phyloP scores from a whole-genome alignment of 2,888 invertebrate species.

The Rhagium mordax region DNA sequence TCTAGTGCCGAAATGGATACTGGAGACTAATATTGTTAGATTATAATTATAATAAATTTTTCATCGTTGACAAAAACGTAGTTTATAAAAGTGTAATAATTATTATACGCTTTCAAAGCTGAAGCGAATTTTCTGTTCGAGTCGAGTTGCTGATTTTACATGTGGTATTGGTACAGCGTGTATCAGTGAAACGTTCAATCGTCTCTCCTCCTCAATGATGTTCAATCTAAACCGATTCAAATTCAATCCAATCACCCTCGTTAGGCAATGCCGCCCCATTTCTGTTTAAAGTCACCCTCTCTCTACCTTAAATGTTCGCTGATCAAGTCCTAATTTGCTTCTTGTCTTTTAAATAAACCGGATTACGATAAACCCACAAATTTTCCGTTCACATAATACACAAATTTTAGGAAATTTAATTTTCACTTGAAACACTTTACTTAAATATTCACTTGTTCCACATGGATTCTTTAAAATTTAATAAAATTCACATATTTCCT shows the following conservation, averaged over 20 bases:
- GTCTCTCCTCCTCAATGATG: slow-evolving; percentile 67
- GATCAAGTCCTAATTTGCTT: slow-evolving; percentile 69
- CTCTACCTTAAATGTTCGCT: slow-evolving; percentile 66
- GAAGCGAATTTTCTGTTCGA: background rate
- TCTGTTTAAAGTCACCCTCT: slow-evolving; percentile 66
- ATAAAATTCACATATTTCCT: slow-evolving; percentile 63
- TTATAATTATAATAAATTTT: no score
- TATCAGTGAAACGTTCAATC: slow-evolving; percentile 28
- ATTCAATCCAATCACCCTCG: slow-evolving; percentile 69
- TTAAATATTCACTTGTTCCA: slow-evolving; percentile 58
- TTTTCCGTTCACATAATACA: slow-evolving; percentile 32
- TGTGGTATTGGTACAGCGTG: slow-evolving; percentile 21
- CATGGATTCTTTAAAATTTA: slow-evolving; percentile 63
- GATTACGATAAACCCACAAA: slow-evolving; percentile 57
- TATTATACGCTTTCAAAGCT: background rate
- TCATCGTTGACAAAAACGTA: no score
- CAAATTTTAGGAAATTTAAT: slow-evolving; percentile 39
- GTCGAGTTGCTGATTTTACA: slow-evolving; percentile 9
- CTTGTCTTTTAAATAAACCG: slow-evolving; percentile 68
- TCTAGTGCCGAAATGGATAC: no score
- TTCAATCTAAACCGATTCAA: slow-evolving; percentile 69
- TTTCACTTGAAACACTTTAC: slow-evolving; percentile 43
- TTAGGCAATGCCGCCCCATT: slow-evolving; percentile 66
- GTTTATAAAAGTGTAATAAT: background rate
- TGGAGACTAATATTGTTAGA: no score